Base-by-base conservation (phyloP, 2,113 vertebrate genomes). In the Illadopsis cleaveri region DNA sequence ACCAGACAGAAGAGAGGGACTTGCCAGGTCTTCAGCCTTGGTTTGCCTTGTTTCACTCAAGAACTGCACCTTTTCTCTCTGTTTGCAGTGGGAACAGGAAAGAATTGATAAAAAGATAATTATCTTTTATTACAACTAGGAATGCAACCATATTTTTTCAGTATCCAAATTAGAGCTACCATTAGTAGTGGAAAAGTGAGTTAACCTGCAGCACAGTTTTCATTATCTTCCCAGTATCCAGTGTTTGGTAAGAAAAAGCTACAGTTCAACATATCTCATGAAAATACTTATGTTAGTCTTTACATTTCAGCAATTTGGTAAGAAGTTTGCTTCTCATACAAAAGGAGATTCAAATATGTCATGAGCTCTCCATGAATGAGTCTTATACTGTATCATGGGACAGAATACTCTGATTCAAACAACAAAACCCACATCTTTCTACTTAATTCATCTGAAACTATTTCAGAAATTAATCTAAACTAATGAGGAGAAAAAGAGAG, bases 381-480 rank as follows among this genome's bases (percentile, higher is more conserved):
- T 65, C n/a, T 64, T 47, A 5, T 7, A 61, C 6, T 31, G 8
- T 45, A 44, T 35, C 47, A 75, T 21, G 66, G 58, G 60, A 51
- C 38, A 80, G 58, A 89, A 91, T 20, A 53, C 30, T 70, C 25
- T 12, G 38, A 61, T 56, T 89, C 65, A 69, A 86, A 81, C 12
- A 85, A 37, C 13, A 71, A 38, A 77, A 66, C 8, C 2, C 16
- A 76, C 5, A 56, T 24, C 31, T 54, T 79, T 90, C 79, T 60
- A 58, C 31, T 94, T 80, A 58, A 82, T 72, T 79, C 9, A 81
- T 69, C 69, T 92, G n/a, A 80, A 80, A 91, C 40, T 47, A 57
- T 77, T 82, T 96, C 51, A 91, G 72, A 96, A 92, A 90, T 72
- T 91, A 91, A 86, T 62, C 75, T 70, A 61, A 48, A 58, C 10